These are phyloP conservation scores for Onychomys torridus DNA, from an alignment of 2,797 vertebrate species.

Conservation along the genomic window DNA sequence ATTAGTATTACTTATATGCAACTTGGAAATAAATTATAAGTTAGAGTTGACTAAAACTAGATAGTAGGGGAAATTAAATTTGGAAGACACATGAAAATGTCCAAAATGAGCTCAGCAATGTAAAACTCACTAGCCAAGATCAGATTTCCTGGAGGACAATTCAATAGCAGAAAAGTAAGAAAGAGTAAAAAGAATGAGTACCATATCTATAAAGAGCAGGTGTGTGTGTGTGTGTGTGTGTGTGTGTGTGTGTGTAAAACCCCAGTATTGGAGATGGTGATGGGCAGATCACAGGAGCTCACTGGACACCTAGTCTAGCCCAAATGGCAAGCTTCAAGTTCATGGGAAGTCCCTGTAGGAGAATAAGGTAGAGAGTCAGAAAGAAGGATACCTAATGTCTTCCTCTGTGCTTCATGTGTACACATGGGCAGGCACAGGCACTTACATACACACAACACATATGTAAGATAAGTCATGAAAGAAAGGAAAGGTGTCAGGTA, in stretches of 20 bases:
- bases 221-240: neutral
- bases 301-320: neutral
- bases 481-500: neutral
- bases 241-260: neutral
- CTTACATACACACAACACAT: no score
- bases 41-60: constrained; percentile 4
- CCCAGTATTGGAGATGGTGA: neutral
- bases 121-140: neutral
- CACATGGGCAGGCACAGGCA: neutral
- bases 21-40: neutral
- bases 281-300: neutral
- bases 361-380: neutral
- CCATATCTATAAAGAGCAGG: neutral
- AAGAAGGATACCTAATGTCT: neutral
- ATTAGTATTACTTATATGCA: neutral
- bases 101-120: neutral
- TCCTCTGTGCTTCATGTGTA: neutral
- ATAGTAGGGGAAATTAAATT: neutral
- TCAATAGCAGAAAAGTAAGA: neutral
- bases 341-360: neutral
- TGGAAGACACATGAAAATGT: neutral
- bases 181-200: neutral
- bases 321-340: neutral
- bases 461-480: neutral
- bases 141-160: neutral